These are phyloP conservation scores for Budorcas taxicolor DNA, from an alignment of 2,113 vertebrate species.

Conservation along the genomic window DNA sequence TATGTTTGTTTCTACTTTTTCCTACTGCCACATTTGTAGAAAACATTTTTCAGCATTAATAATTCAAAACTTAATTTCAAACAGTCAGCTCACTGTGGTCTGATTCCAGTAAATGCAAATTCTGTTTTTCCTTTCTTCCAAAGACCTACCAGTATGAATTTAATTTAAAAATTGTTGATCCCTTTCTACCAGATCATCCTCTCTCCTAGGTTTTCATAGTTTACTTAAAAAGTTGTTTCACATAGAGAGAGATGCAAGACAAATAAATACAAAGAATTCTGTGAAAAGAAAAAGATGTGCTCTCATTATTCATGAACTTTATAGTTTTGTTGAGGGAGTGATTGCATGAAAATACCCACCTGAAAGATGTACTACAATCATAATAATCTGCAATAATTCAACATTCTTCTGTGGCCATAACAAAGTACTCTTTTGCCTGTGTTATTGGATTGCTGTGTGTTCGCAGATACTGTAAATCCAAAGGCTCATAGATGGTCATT, in stretches of 20 bases:
- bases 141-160: not conserved
- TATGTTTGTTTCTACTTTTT: not conserved
- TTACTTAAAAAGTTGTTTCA: not conserved
- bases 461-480: not conserved
- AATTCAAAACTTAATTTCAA: conserved; percentile 16
- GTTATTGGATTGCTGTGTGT: not conserved
- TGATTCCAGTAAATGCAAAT: not conserved
- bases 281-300: not conserved
- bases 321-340: not conserved
- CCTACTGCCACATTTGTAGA: not conserved
- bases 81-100: not conserved
- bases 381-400: conserved; percentile 28
- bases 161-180: not conserved
- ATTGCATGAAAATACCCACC: not conserved
- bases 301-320: not conserved
- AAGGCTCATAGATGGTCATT: not conserved
- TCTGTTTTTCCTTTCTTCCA: not conserved
- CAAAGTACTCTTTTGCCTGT: not conserved
- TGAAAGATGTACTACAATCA: conserved; percentile 24
- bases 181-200: not conserved
- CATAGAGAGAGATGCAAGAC: not conserved
- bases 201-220: not conserved
- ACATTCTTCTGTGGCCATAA: not conserved
- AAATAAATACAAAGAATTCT: not conserved
- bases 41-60: not conserved